Conservation (phyloP, 2,113 vertebrate species). For the Hypomesus transpacificus region DNA sequence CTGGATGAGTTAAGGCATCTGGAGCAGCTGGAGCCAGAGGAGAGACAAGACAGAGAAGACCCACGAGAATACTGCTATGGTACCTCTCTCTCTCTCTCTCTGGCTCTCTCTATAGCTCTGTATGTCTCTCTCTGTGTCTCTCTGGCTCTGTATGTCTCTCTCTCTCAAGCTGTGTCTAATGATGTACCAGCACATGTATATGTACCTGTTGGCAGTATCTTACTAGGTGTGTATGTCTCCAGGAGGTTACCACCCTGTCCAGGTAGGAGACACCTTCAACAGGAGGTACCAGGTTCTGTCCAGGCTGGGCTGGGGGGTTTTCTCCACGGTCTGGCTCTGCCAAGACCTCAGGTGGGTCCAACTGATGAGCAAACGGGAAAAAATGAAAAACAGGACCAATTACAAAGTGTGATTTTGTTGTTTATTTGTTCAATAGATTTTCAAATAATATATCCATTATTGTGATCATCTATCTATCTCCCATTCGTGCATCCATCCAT, state of each 20-base stretch:
- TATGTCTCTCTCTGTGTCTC: neutral
- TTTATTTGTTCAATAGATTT: too few species aligned
- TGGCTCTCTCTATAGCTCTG: neutral
- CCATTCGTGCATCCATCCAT: neutral
- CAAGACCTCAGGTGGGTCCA: slow-evolving; percentile 69
- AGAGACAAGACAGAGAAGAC: slow-evolving; percentile 58
- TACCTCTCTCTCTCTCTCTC: slow-evolving; percentile 29
- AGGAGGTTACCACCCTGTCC: slow-evolving; percentile 74
- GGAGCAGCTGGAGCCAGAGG: slow-evolving; percentile 51
- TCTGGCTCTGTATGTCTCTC: neutral
- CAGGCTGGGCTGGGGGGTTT: slow-evolving; percentile 77
- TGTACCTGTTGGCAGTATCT: neutral
- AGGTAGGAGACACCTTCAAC: slow-evolving; percentile 75
- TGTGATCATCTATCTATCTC: too few species aligned
- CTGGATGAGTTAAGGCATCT: slow-evolving; percentile 33
- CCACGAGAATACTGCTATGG: slow-evolving; percentile 65
- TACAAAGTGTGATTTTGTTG: neutral
- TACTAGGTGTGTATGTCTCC: slow-evolving; percentile 8
- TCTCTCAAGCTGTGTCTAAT: neutral
- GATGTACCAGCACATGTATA: neutral
- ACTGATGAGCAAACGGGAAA: neutral
- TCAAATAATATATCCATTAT: too few species aligned
- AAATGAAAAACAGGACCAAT: neutral
- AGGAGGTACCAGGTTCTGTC: slow-evolving; percentile 71
- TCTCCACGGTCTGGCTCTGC: slow-evolving; percentile 85